Conservation (phyloP, 2,113 vertebrate species). For the Coregonus clupeaformis region DNA sequence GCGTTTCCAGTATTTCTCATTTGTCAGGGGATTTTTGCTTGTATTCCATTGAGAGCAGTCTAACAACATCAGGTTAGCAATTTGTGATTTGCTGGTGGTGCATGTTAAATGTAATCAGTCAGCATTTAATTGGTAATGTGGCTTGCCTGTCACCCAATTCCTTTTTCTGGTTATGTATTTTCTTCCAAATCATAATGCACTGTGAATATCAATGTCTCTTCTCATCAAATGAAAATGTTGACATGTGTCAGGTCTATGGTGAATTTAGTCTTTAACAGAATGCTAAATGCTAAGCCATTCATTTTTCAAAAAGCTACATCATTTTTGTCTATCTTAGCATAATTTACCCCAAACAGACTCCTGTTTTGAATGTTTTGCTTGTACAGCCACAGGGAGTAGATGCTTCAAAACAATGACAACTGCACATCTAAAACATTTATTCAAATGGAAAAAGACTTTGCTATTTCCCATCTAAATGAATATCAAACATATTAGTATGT, state of each 20-base stretch:
- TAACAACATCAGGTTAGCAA: slow-evolving; percentile 60
- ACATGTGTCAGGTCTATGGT: slow-evolving; percentile 39
- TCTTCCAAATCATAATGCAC: slow-evolving; percentile 41
- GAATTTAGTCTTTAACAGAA: slow-evolving; percentile 37
- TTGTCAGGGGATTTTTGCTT: slow-evolving; percentile 37
- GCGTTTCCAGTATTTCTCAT: slow-evolving; percentile 19
- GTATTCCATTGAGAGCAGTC: slow-evolving; percentile 50
- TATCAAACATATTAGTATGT: background rate
- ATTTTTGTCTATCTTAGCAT: background rate
- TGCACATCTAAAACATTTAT: background rate
- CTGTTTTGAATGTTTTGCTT: background rate
- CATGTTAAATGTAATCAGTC: slow-evolving; percentile 68
- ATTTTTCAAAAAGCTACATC: background rate
- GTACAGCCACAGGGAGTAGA: background rate
- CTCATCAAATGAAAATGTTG: slow-evolving; percentile 50
- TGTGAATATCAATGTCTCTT: slow-evolving; percentile 56
- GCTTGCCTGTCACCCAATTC: slow-evolving; percentile 50
- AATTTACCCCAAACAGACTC: background rate
- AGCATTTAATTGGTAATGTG: slow-evolving; percentile 59
- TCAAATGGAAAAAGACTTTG: background rate
- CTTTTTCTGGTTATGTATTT: slow-evolving; percentile 27
- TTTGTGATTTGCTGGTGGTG: slow-evolving; percentile 52
- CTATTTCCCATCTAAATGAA: background rate
- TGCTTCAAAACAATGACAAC: background rate
- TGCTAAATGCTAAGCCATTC: slow-evolving; percentile 27